Evolutionary conservation across 2,797 vertebrate species (phyloP).

Genomic region (Scolopax bukidnonensis): DNA sequence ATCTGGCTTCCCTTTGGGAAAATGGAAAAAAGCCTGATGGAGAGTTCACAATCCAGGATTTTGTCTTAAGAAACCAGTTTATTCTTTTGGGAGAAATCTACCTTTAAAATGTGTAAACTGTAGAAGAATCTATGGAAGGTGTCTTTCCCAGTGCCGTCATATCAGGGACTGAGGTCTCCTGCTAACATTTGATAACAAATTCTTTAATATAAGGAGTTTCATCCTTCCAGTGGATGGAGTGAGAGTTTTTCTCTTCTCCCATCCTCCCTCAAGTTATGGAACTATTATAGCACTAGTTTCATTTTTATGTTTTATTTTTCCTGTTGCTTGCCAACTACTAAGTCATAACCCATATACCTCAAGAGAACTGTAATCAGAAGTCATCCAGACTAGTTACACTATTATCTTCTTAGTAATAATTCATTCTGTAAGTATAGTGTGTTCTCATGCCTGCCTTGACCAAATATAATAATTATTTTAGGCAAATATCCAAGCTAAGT

Average conservation of each 20-base stretch:
- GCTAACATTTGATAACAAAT: background rate
- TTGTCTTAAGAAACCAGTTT: constrained; percentile 3
- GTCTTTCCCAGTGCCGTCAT: background rate
- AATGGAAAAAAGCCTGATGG: background rate
- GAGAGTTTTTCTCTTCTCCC: background rate
- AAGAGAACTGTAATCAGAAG: constrained; percentile 35
- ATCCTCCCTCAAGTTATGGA: background rate
- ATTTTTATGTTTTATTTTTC: constrained; percentile 41
- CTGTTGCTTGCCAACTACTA: constrained; percentile 33
- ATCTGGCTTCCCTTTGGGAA: background rate
- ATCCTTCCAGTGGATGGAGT: background rate
- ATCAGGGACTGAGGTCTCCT: background rate
- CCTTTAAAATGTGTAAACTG: background rate
- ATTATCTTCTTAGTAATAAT: constrained; percentile 50
- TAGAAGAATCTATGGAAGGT: background rate
- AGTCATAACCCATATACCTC: constrained; percentile 27
- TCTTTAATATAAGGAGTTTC: background rate
- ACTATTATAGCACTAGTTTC: constrained; percentile 15
- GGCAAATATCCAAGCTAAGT: constrained; percentile 56
- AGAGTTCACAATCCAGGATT: background rate
- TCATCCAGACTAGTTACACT: constrained; percentile 7
- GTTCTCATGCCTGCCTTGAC: constrained; percentile 36
- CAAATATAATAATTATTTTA: constrained; percentile 52
- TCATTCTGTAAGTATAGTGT: constrained; percentile 11
- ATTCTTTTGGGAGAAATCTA: background rate